Conservation (phyloP, 1,140 invertebrate genomes). For the Penaeus indicus region DNA sequence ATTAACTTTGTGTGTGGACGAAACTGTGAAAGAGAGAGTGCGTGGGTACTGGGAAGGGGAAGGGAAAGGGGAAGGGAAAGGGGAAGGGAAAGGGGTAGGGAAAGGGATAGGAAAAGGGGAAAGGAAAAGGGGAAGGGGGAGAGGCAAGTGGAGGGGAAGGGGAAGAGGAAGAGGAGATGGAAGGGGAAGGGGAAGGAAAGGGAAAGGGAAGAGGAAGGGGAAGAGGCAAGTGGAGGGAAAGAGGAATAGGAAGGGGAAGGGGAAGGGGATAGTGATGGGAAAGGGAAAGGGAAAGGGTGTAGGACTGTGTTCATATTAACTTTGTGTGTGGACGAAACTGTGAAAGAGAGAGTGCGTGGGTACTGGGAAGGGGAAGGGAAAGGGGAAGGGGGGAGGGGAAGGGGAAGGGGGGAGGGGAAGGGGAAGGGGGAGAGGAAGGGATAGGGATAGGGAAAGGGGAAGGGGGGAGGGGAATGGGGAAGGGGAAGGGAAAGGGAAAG, state of each 20-base stretch:
- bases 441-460: background rate
- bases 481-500: background rate
- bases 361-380: background rate
- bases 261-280: background rate
- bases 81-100: background rate
- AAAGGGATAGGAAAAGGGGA: background rate
- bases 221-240: background rate
- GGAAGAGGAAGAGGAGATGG: background rate
- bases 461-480: background rate
- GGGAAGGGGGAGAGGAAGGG: background rate
- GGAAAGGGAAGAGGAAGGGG: background rate
- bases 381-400: no score
- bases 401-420: background rate
- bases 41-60: background rate
- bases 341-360: no score
- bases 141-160: background rate
- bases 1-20: no score
- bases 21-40: no score
- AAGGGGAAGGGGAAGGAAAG: background rate
- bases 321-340: no score
- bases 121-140: background rate
- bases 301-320: no score
- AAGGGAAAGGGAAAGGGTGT: background rate
- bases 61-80: constrained; percentile 6
- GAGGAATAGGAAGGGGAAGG: no score